Conservation (phyloP, 2,888 invertebrate species). For the Scaptomyza polygonia region DNA sequence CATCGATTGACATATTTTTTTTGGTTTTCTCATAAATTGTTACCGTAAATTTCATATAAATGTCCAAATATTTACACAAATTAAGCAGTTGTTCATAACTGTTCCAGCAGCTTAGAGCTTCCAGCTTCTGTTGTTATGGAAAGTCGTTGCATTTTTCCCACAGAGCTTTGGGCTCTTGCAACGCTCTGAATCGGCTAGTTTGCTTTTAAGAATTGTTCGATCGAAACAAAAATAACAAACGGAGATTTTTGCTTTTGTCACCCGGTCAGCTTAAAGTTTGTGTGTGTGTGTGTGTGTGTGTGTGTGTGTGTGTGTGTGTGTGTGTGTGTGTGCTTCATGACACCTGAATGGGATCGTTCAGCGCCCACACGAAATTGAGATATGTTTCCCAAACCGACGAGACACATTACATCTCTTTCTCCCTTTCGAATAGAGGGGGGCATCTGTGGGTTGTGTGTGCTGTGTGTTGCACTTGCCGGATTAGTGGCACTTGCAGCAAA, state of each 20-base stretch:
- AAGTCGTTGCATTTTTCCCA: constrained; percentile 67
- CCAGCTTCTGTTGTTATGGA: constrained; percentile 74
- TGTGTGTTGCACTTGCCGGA: constrained; percentile 62
- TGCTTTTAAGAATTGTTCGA: constrained; percentile 55
- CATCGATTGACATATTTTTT: constrained; percentile 18
- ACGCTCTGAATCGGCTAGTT: constrained; percentile 33
- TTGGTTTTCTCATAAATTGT: constrained; percentile 55
- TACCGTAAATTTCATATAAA: constrained; percentile 61
- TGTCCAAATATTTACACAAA: constrained; percentile 78
- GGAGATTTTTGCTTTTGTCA: constrained; percentile 18
- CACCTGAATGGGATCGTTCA: constrained; percentile 67
- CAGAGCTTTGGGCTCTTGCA: constrained; percentile 63
- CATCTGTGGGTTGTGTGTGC: constrained; percentile 43
- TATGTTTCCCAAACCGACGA: constrained; percentile 31
- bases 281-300: constrained; percentile 8
- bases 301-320: constrained; percentile 9
- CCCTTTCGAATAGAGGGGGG: constrained; percentile 43
- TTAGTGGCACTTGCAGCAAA: constrained; percentile 71
- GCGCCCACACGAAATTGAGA: constrained; percentile 76
- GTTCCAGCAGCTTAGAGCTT: constrained; percentile 17
- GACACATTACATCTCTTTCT: constrained; percentile 46
- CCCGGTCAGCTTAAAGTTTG: constrained; percentile 41
- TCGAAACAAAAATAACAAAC: constrained; percentile 56
- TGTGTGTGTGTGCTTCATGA: constrained; percentile 46
- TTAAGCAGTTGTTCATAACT: constrained; percentile 44